Evolutionary conservation across 2,113 vertebrate genomes (phyloP).

Genomic region (Tetrao urogallus): DNA sequence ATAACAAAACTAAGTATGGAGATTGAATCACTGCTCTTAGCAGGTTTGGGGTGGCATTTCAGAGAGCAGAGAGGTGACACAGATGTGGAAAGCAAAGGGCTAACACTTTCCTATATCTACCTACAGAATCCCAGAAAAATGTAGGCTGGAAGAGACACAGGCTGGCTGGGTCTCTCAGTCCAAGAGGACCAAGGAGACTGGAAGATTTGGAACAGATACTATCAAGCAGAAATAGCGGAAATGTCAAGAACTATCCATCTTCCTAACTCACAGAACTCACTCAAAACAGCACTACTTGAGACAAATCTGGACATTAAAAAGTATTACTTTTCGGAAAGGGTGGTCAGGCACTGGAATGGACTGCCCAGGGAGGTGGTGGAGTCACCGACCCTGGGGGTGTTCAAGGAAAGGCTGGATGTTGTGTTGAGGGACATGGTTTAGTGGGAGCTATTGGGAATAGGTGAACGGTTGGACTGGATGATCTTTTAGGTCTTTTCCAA

Average conservation of each 20-base stretch:
- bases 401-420: too few relatives aligned
- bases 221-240: background rate
- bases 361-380: too few relatives aligned
- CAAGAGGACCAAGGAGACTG: background rate
- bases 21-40: background rate
- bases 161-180: background rate
- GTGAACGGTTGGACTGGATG: too few relatives aligned
- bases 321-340: too few relatives aligned
- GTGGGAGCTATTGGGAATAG: too few relatives aligned
- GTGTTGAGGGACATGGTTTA: too few relatives aligned
- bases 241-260: background rate
- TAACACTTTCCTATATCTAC: background rate
- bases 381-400: too few relatives aligned
- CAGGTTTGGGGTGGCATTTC: background rate
- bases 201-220: background rate
- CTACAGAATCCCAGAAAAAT: background rate
- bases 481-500: too few relatives aligned
- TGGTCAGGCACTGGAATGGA: too few relatives aligned
- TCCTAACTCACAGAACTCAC: background rate
- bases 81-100: background rate
- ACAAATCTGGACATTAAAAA: background rate
- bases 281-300: fast-evolving
- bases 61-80: background rate
- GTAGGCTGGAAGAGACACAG: background rate
- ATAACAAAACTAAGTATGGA: fast-evolving